phyloP scores from a whole-genome alignment of 2,113 vertebrate genomes.

The Onychorhynchus coronatus region DNA sequence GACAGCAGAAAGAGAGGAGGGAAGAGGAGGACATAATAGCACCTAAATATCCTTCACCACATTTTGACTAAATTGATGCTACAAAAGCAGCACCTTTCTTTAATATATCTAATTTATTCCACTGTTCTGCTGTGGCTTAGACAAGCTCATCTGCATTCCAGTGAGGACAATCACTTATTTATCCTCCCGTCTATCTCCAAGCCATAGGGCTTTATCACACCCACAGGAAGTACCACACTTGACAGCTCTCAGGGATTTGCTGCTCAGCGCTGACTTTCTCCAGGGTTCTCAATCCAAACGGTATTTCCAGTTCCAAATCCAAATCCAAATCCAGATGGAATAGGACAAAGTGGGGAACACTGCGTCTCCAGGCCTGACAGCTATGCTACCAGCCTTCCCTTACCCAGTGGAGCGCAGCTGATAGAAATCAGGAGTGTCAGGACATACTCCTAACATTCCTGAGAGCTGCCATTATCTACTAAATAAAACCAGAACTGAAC shows the following conservation, averaged over 20 bases:
- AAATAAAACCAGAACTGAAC: neutral
- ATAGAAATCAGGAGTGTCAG: neutral
- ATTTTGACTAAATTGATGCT: neutral
- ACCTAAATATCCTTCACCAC: neutral
- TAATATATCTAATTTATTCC: neutral
- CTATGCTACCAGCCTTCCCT: neutral
- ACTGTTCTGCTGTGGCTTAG: neutral
- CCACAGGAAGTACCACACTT: neutral
- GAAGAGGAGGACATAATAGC: accelerated
- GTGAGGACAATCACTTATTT: neutral
- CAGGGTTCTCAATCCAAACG: neutral
- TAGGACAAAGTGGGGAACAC: neutral
- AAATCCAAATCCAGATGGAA: neutral
- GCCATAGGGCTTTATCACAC: neutral
- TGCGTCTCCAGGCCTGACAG: neutral
- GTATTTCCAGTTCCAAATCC: neutral
- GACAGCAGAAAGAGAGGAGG: neutral
- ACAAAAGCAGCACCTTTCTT: neutral
- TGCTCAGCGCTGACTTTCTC: neutral
- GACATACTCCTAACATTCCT: neutral
- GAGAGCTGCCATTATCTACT: neutral
- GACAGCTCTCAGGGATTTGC: neutral
- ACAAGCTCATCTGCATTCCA: neutral
- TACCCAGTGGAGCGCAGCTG: neutral
- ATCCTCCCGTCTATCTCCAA: neutral